Conservation (phyloP, 2,113 vertebrate species). For the Glaucomys volans region DNA sequence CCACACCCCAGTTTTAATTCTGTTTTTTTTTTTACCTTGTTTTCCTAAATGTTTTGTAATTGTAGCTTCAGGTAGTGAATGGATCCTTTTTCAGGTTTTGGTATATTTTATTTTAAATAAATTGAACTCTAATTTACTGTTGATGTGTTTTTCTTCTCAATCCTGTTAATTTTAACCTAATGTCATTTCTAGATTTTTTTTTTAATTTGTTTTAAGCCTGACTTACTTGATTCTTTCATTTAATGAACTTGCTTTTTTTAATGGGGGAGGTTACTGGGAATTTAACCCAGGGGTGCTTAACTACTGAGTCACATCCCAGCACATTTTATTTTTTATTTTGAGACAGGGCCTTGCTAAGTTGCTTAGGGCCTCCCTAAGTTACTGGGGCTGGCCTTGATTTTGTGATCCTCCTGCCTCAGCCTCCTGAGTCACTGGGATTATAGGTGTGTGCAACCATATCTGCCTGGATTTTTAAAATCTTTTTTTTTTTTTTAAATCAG, state of each 20-base stretch:
- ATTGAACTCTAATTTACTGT: not conserved
- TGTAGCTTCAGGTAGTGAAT: not conserved
- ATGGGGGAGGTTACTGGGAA: no score
- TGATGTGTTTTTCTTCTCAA: slow-evolving; percentile 27
- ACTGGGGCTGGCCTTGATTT: no score
- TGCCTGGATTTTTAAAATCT: not conserved
- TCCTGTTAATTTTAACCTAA: not conserved
- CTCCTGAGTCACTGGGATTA: no score
- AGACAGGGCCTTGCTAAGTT: no score
- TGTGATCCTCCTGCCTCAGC: no score
- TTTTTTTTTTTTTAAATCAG: no score
- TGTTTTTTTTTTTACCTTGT: not conserved
- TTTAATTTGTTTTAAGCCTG: not conserved
- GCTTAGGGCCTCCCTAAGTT: no score
- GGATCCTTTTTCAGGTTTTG: not conserved
- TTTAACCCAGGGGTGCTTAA: no score
- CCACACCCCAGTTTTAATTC: not conserved
- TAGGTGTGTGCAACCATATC: no score
- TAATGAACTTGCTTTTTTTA: not conserved
- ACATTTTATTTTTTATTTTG: no score
- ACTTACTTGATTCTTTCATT: not conserved
- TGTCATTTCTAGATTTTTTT: not conserved
- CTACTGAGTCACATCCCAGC: no score
- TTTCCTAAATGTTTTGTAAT: not conserved
- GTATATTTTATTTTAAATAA: slow-evolving; percentile 7